Evolutionary conservation across 2,797 vertebrate genomes (phyloP), one percentile per base, ranked within the genome.

Genomic region (Toxotes lorentzi): DNA sequence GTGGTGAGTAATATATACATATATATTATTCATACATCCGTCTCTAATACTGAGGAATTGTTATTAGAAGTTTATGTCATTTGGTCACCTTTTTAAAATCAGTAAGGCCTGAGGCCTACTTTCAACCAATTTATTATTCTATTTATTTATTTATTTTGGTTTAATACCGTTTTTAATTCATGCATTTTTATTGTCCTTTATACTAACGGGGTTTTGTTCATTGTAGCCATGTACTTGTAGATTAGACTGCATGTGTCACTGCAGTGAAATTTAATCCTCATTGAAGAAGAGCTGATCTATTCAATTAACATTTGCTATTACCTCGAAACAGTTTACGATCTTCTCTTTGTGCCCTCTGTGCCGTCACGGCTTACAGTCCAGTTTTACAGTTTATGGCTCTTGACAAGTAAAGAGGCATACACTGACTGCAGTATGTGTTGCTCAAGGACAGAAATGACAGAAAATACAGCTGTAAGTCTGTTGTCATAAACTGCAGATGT

Each of bases 1-100:
- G 90, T 82, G 97, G 98, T 99, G 94, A 97, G 96, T 93, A 13
- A 61, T 17, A 45, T 27, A 27, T 2, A 54, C 19, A 24, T n/a
- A 57, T 38, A 82, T 27, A 16, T 66, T 23, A 45, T 8, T 41
- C 4, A 56, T 59, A 30, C 34, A 1, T 27, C 4, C 63, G 19
- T 23, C 27, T 51, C 10, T 43, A 5, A 59, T 54, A 45, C 14
- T 45, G 1, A 71, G 4, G 0, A 63, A n/a, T 6, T 70, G 19
- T 24, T 54, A n/a, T 21, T 70, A n/a, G 0, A 51, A 3, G 7
- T 50, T 35, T 16, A n/a, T 73, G 24, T 57, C 0, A 17, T 70
- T 27, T 45, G 65, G 7, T 53, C n/a, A 50, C 19, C 4, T 60
- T 17, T 51, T 35, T 45, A 79, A 47, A 73, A n/a, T 1, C 30